Evolutionary conservation across 1,140 invertebrate species (phyloP), one percentile per base, ranked within the genome.

Genomic region (Scaptomyza hsui): DNA sequence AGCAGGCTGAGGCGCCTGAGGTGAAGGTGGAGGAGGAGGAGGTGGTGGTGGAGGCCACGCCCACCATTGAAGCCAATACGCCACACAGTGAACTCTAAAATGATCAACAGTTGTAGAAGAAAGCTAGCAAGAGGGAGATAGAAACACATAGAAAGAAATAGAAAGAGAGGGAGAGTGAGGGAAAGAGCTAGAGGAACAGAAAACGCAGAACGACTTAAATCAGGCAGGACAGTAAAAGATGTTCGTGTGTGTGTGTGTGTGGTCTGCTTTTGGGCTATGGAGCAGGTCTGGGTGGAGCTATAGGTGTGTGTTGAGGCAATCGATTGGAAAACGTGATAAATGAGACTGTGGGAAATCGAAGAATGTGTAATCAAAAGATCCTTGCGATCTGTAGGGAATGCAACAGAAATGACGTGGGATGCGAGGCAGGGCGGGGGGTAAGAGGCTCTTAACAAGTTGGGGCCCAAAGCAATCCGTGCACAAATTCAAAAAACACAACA

Each of bases 81-180:
- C 85, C 89, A 39, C 89, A 89, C 62, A 67, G 81, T 47, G 89
- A 90, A 55, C 88, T 90, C 32, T 90, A 90, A 90, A 41, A n/a
- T 32, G 0, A 32, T 12, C 10, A 10, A n/a, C 32, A 37, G 32
- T 37, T 29, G 44, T 44, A 39, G 13, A 4, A 49, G 35, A 68
- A 18, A n/a, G 29, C 32, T 35, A 39, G 2, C 39, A 4, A 26
- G 26, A 29, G 26, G 5, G 24, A 37, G 49, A 1, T n/a, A 39
- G 13, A n/a, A 26, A 15, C 9, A 21, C 5, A 45, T 10, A 59
- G 44, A 26, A 15, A 32, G 26, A 59, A 3, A 13, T 9, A 53
- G 13, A 12, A 26, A 39, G 49, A 53, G 13, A 16, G 12, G 24
- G 41, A 47, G 29, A 35, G 19, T 47, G 18, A 48, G n/a, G 16